A percentile compares a stretch with the other conserved stretches of the same genome.
Conservation (phyloP, 2,113 vertebrate species). For the Amblyopsis rosae region DNA sequence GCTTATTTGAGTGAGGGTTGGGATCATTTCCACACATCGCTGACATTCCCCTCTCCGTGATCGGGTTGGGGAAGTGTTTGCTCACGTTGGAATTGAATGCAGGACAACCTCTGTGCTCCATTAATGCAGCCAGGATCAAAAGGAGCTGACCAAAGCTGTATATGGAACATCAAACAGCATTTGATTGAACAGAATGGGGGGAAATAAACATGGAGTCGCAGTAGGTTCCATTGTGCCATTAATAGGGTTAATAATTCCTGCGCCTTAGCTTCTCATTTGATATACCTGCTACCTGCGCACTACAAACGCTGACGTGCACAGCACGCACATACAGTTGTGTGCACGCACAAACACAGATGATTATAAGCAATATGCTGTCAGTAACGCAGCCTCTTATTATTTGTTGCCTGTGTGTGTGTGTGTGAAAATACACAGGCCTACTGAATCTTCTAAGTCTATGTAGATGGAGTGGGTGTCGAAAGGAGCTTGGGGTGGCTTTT, state of each 20-base stretch:
- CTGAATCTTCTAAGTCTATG: slow-evolving; percentile 66
- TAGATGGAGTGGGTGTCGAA: slow-evolving; percentile 47
- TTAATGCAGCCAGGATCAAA: slow-evolving; percentile 55
- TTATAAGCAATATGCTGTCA: slow-evolving; percentile 45
- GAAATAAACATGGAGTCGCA: slow-evolving; percentile 11
- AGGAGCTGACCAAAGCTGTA: slow-evolving; percentile 39
- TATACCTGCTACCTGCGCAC: slow-evolving; percentile 33
- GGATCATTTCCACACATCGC: not conserved
- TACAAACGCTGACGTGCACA: slow-evolving; percentile 24
- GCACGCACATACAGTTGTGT: not conserved
- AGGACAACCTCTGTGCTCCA: slow-evolving; percentile 16
- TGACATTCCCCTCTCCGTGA: slow-evolving; percentile 2
- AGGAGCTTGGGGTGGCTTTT: slow-evolving; percentile 47
- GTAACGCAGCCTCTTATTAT: slow-evolving; percentile 40
- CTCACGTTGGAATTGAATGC: slow-evolving; percentile 23
- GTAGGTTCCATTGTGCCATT: slow-evolving; percentile 36
- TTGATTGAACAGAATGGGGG: slow-evolving; percentile 16
- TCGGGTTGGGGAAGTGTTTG: not conserved
- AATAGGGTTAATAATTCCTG: slow-evolving; percentile 52
- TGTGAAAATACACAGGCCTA: slow-evolving; percentile 16
- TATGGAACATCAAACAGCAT: slow-evolving; percentile 53
- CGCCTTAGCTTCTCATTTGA: slow-evolving; percentile 42
- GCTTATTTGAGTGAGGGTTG: slow-evolving; percentile 24
- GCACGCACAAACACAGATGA: slow-evolving; percentile 38
- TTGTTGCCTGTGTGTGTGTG: slow-evolving; percentile 27